phyloP scores from a whole-genome alignment of 2,113 vertebrate species.

The Neolamprologus caudopunctatus region DNA sequence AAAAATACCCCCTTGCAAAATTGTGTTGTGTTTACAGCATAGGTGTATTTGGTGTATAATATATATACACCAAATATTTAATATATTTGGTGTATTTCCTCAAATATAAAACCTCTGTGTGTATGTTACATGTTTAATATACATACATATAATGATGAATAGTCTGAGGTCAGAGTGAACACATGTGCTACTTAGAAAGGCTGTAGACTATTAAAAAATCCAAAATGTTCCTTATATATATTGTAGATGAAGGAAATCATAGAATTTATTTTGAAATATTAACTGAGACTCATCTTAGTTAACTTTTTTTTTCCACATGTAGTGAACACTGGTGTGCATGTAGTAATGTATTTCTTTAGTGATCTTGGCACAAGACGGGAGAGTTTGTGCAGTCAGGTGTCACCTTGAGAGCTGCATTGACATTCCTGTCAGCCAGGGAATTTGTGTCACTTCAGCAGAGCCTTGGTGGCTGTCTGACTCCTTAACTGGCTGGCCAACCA shows the following conservation, averaged over 20 bases:
- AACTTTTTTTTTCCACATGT: not conserved
- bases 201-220: not conserved
- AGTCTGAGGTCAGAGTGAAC: not conserved
- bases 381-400: not conserved
- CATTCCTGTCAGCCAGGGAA: conserved; percentile 11
- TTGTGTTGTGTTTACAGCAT: not conserved
- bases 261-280: not conserved
- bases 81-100: not conserved
- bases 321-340: not conserved
- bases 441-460: not conserved
- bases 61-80: not conserved
- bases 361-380: not conserved
- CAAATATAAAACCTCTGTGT: not conserved
- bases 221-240: not conserved
- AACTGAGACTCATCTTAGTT: not conserved
- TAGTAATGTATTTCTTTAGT: not conserved
- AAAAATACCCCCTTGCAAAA: not conserved
- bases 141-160: not conserved
- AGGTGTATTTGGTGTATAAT: not conserved
- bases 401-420: conserved; percentile 36
- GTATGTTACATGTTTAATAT: not conserved
- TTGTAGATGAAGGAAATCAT: not conserved
- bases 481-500: not conserved
- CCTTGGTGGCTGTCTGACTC: not conserved
- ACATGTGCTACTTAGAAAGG: not conserved